A percentile compares a stretch with the other conserved stretches of the same genome.
Evolutionary conservation across 2,888 invertebrate species (phyloP).

Genomic region (Cheilosia urbana): DNA sequence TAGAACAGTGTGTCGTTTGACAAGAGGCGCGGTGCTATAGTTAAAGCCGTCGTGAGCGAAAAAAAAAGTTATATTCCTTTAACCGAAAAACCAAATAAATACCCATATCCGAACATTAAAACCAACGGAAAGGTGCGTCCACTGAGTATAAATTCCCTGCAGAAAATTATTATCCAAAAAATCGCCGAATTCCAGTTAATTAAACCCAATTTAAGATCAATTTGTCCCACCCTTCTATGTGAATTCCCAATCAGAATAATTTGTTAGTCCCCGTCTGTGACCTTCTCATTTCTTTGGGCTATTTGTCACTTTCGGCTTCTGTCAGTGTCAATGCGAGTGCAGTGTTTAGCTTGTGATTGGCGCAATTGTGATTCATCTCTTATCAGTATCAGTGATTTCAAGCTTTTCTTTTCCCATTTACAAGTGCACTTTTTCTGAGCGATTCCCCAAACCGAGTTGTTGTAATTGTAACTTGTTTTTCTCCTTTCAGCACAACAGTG

Average conservation of each 20-base stretch:
- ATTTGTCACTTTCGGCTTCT: conserved; percentile 48
- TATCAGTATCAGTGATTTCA: conserved; percentile 35
- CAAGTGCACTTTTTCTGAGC: conserved; percentile 20
- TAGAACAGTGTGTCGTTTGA: conserved; percentile 55
- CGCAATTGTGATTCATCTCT: conserved; percentile 15
- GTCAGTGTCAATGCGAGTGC: conserved; percentile 9
- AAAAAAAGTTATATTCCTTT: neutral
- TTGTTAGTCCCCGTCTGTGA: conserved; percentile 39
- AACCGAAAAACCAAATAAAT: conserved; percentile 3
- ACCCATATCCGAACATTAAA: neutral
- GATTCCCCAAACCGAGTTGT: conserved; percentile 14
- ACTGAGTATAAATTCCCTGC: neutral
- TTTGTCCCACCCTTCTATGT: conserved; percentile 12
- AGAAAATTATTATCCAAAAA: neutral
- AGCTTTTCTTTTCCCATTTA: neutral
- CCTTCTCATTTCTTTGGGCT: conserved; percentile 49
- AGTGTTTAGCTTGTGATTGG: conserved; percentile 28
- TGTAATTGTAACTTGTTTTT: neutral
- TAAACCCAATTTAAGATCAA: neutral
- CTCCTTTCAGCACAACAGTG: neutral
- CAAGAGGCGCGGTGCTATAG: conserved; percentile 59
- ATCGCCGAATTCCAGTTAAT: neutral
- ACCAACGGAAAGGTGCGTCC: conserved; percentile 24
- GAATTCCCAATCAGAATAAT: conserved; percentile 32
- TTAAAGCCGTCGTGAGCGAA: conserved; percentile 30